phyloP scores from a whole-genome alignment of 2,888 invertebrate genomes.

The Protodeltote pygarga region DNA sequence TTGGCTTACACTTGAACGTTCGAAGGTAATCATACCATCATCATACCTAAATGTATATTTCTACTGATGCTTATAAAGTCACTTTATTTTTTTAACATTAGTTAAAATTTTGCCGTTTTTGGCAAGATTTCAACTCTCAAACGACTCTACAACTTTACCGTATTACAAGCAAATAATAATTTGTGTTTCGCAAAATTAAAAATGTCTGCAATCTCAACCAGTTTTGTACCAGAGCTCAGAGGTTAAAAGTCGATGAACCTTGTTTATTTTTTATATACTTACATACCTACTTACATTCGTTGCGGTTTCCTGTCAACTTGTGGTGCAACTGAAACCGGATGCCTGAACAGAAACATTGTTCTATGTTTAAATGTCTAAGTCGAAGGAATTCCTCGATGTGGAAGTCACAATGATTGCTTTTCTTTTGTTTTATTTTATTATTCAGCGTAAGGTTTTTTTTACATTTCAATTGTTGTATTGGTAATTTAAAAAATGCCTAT shows the following conservation, averaged over 20 bases:
- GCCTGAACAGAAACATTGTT: conserved; percentile 26
- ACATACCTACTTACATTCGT: conserved; percentile 1
- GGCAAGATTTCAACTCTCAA: no score
- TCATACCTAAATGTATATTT: no score
- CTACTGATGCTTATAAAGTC: no score
- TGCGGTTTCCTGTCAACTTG: conserved; percentile 32
- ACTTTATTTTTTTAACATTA: no score
- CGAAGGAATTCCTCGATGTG: conserved; percentile 9
- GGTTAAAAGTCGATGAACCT: conserved; percentile 23
- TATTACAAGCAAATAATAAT: conserved; percentile 25
- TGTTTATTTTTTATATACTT: conserved; percentile 25
- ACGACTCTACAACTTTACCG: neutral
- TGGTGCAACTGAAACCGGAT: conserved; percentile 27
- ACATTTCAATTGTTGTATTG: no score
- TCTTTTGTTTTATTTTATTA: no score
- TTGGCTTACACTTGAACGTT: conserved; percentile 72
- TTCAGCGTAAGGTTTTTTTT: no score
- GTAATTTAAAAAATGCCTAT: no score
- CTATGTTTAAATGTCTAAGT: conserved; percentile 20
- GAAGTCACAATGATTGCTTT: no score
- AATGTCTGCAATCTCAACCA: neutral
- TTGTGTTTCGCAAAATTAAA: conserved; percentile 1
- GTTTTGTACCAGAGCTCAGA: conserved; percentile 2
- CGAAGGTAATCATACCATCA: conserved; percentile 72
- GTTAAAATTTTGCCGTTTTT: conserved; percentile 5